Base-by-base conservation (phyloP, 2,888 invertebrate genomes). In the Eupeodes luniger region DNA sequence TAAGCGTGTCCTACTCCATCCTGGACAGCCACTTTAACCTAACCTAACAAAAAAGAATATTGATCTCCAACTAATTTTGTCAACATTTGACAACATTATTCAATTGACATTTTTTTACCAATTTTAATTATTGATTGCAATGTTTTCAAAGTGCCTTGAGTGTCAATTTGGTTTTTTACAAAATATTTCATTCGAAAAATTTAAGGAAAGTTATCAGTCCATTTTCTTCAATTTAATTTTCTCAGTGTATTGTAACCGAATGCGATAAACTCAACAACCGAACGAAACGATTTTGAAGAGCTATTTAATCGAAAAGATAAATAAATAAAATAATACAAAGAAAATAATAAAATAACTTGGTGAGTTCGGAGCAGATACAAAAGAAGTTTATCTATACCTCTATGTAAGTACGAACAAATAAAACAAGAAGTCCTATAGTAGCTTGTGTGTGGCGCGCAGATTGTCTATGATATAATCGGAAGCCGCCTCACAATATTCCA, bases 381-480 rank as follows among this genome's bases (percentile, higher is more conserved):
- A 70, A 67, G 67, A 76, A 62, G 72, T 59, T 53, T 70, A 72
- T 85, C 78, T 78, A 75, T 78, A 51, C 2, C 40, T 40, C 40
- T 40, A 5, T 9, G 9, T 40, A 5, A 40, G 9, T 7, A 40
- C 5, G 9, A 49, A 51, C 51, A 4, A n/a, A 27, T 14, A 44
- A 6, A 83, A 70, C 80, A 19, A 47, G 27, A 44, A 80, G 81
- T 40, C 40, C 40, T 40, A 27, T 27, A 27, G 27, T 76, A 80
- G 83, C 79, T 86, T 89, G 85, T 89, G 89, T 89, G 85, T 85
- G 85, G 85, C 81, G 85, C 81, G 72, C 70, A 72, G 86, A 80
- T 89, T 82, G 85, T 86, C 86, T 82, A 78, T 89, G 89, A 85
- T 85, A 84, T 85, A 85, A 89, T 89, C 85, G 85, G 89, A 85